These are phyloP conservation scores for Brenthis daphne DNA, from an alignment of 2,888 invertebrate species.

Conservation along the genomic window DNA sequence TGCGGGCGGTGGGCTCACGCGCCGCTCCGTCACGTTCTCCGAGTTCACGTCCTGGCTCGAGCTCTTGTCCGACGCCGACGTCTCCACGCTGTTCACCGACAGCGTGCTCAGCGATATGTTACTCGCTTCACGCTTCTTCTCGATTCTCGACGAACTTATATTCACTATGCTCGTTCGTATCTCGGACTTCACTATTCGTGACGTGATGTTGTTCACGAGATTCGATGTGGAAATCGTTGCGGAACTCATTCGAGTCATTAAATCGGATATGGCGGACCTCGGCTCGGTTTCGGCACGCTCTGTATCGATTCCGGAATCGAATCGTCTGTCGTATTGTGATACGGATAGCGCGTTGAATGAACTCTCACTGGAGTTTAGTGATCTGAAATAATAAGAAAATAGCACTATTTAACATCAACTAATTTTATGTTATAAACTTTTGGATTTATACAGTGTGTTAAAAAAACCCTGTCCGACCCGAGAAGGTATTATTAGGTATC, in stretches of 20 bases:
- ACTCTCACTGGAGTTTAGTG: conserved; percentile 71
- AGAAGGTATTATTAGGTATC: no score
- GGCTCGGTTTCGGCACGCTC: conserved; percentile 61
- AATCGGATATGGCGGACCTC: conserved; percentile 65
- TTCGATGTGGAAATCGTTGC: conserved; percentile 70
- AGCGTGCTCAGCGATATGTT: conserved; percentile 71
- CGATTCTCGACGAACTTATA: conserved; percentile 72
- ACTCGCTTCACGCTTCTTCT: conserved; percentile 62
- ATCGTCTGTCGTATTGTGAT: conserved; percentile 65
- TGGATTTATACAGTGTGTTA: no score
- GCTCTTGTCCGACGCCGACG: conserved; percentile 71
- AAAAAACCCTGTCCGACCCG: no score
- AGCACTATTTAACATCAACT: no score
- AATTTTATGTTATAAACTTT: no score
- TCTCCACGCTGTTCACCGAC: conserved; percentile 73
- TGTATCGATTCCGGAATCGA: conserved; percentile 57
- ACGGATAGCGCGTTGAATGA: conserved; percentile 71
- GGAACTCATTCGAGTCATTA: conserved; percentile 72
- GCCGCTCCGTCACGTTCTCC: conserved; percentile 70
- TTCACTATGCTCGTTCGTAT: conserved; percentile 71
- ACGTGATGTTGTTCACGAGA: conserved; percentile 63
- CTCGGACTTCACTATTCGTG: conserved; percentile 68
- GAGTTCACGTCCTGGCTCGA: conserved; percentile 78
- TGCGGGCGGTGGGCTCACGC: conserved; percentile 67
- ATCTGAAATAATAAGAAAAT: conserved; percentile 40